These are phyloP conservation scores for Hybognathus amarus DNA, from an alignment of 2,797 vertebrate species.

Conservation along the genomic window DNA sequence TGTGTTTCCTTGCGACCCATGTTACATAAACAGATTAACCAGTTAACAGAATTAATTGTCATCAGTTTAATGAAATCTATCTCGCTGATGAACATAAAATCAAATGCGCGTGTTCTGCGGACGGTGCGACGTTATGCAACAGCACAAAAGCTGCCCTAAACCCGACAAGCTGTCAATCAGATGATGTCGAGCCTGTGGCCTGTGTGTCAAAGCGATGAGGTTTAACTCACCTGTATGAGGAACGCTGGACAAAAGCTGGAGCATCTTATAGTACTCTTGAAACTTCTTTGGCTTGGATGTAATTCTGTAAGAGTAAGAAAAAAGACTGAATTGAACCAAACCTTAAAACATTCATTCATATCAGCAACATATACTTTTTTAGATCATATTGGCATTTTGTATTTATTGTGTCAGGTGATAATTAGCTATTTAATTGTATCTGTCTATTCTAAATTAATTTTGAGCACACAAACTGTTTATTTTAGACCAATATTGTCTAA, in stretches of 20 bases:
- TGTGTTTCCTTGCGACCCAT: background rate
- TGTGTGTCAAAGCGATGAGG: background rate
- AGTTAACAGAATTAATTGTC: slow-evolving; percentile 42
- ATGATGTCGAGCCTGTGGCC: background rate
- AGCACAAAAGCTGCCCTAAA: slow-evolving; percentile 2
- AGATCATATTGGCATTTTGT: background rate
- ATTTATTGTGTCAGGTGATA: background rate
- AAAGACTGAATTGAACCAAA: background rate
- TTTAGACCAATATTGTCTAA: background rate
- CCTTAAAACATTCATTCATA: background rate
- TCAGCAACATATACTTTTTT: background rate
- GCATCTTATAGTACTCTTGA: slow-evolving; percentile 75
- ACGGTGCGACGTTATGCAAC: background rate
- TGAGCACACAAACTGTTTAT: background rate
- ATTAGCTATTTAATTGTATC: background rate
- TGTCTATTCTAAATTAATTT: background rate
- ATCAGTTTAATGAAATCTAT: slow-evolving; percentile 42
- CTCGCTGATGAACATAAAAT: slow-evolving; percentile 29
- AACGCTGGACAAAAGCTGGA: slow-evolving; percentile 77
- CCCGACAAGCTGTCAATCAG: slow-evolving; percentile 34
- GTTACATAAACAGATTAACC: slow-evolving; percentile 49
- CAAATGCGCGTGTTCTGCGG: background rate
- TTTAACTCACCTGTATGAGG: slow-evolving; percentile 84
- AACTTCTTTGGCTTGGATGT: slow-evolving; percentile 65
- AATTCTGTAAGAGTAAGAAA: slow-evolving; percentile 61